Conservation (phyloP, 2,113 vertebrate species). For the Tricholaema leucomelas region DNA sequence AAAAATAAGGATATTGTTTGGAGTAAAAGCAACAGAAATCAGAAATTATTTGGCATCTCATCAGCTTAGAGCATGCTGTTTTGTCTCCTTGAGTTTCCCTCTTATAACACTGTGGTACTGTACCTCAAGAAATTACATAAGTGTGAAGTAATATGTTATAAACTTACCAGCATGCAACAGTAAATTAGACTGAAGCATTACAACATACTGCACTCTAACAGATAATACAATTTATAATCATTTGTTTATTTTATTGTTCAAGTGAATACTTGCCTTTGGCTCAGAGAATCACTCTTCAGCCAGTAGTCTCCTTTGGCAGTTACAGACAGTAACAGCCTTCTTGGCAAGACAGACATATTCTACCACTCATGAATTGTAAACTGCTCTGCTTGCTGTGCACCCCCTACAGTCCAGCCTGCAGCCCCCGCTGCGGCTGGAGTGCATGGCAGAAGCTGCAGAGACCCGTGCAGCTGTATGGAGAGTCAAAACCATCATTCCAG, state of each 20-base stretch:
- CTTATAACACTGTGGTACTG: neutral
- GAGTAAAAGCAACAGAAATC: neutral
- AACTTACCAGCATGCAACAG: neutral
- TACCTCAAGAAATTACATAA: neutral
- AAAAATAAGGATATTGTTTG: neutral
- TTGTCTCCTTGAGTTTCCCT: neutral
- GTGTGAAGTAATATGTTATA: neutral
- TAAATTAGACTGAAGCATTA: neutral
- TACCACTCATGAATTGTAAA: neutral
- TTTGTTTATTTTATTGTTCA: constrained; percentile 28
- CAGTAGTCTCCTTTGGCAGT: constrained; percentile 26
- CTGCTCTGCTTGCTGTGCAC: neutral
- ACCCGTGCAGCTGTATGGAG: neutral
- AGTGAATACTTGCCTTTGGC: neutral
- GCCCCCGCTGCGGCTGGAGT: neutral
- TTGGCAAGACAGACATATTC: constrained; percentile 1
- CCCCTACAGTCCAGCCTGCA: neutral
- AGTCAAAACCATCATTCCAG: neutral
- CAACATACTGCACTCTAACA: neutral
- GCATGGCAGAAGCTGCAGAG: neutral
- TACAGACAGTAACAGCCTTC: neutral
- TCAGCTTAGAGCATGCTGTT: neutral
- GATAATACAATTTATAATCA: constrained; percentile 9
- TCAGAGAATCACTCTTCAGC: neutral
- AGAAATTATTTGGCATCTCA: neutral